Evolutionary conservation across 2,888 invertebrate genomes (phyloP).

Genomic region (Sinodicranocentrus sp.): DNA sequence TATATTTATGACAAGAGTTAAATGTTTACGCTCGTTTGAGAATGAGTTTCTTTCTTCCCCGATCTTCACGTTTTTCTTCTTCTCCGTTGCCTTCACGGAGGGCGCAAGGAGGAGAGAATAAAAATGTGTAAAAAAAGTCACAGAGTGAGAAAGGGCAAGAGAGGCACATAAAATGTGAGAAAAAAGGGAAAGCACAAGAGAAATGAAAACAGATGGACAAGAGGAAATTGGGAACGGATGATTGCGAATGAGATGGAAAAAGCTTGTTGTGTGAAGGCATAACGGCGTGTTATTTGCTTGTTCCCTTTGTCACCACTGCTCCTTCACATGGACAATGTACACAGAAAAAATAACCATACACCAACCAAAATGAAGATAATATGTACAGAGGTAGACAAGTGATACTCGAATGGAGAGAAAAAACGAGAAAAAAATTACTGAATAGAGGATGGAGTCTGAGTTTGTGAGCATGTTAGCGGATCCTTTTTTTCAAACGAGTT

Average conservation of each 20-base stretch:
- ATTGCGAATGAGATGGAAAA: conserved; percentile 62
- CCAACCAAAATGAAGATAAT: too few relatives aligned
- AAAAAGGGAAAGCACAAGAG: conserved; percentile 27
- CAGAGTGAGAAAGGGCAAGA: conserved; percentile 2
- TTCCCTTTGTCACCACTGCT: conserved; percentile 36
- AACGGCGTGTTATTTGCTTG: conserved; percentile 42
- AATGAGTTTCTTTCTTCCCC: conserved; percentile 12
- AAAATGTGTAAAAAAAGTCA: conserved; percentile 31
- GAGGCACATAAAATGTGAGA: conserved; percentile 37
- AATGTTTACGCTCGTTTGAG: conserved; percentile 50
- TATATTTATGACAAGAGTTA: conserved; percentile 46
- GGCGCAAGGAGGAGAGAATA: too few relatives aligned
- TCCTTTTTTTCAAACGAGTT: too few relatives aligned
- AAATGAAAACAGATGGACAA: conserved; percentile 62
- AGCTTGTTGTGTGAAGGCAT: conserved; percentile 50
- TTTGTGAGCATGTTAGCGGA: too few relatives aligned
- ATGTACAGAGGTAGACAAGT: too few relatives aligned
- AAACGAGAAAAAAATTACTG: too few relatives aligned
- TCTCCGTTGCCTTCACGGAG: neutral
- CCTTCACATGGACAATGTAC: conserved; percentile 9
- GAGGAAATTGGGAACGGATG: conserved; percentile 60
- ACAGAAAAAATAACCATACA: too few relatives aligned
- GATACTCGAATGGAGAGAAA: too few relatives aligned
- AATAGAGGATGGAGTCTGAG: too few relatives aligned
- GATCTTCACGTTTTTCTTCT: conserved; percentile 18